Evolutionary conservation across 2,113 vertebrate species (phyloP).

Genomic region (Nicator chloris): DNA sequence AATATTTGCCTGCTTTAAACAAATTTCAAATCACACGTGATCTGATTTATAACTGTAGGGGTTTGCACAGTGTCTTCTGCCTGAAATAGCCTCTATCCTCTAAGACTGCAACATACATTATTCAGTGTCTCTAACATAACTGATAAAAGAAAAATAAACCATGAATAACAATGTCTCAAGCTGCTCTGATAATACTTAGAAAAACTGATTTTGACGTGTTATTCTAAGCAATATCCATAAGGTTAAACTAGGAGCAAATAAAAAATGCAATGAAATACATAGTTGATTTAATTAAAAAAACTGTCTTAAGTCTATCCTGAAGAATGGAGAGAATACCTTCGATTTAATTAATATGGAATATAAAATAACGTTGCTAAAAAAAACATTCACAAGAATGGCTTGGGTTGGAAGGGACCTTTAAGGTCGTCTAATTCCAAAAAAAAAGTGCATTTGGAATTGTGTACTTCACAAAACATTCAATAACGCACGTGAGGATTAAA

Average conservation of each 20-base stretch:
- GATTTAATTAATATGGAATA: neutral
- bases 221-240: neutral
- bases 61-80: neutral
- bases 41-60: neutral
- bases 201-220: neutral
- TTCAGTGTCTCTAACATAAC: neutral
- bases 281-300: neutral
- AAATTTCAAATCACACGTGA: neutral
- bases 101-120: neutral
- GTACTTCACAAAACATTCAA: neutral
- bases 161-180: neutral
- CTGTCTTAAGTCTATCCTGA: neutral
- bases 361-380: neutral
- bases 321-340: neutral
- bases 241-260: neutral
- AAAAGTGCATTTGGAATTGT: neutral
- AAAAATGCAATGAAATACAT: neutral
- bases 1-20: neutral
- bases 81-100: neutral
- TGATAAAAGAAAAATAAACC: neutral
- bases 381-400: neutral
- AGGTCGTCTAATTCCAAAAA: neutral
- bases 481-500: neutral
- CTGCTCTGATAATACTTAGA: neutral
- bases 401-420: neutral